phyloP scores from a whole-genome alignment of 2,888 invertebrate species.

The Exocentrus adspersus region DNA sequence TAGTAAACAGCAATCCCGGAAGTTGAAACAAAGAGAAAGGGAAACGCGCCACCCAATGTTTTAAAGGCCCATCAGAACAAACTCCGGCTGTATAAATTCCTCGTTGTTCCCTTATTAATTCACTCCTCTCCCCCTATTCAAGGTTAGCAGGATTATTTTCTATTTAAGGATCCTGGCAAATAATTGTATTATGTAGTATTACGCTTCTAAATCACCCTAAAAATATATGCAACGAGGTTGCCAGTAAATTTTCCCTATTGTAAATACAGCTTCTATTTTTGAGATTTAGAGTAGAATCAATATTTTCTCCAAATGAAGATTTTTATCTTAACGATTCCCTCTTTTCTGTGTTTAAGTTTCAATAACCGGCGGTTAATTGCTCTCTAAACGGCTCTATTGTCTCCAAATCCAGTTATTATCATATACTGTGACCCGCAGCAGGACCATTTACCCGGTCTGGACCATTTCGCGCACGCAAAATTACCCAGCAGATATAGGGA shows the following conservation, averaged over 20 bases:
- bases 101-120: constrained; percentile 18
- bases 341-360: not conserved
- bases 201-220: not conserved
- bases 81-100: constrained; percentile 3
- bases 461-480: not conserved
- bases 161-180: constrained; percentile 5
- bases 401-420: constrained; percentile 16
- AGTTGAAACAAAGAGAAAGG: constrained; percentile 6
- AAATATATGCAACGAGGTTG: not conserved
- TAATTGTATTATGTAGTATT: constrained; percentile 9
- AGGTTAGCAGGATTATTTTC: constrained; percentile 9
- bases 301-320: not conserved
- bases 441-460: not conserved
- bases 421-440: constrained; percentile 14
- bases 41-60: constrained; percentile 14
- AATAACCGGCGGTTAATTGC: not conserved
- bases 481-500: constrained; percentile 1
- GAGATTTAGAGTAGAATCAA: too few species aligned
- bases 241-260: not conserved
- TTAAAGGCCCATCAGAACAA: constrained; percentile 18
- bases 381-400: constrained; percentile 7
- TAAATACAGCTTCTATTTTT: not conserved
- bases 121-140: constrained; percentile 18
- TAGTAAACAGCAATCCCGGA: constrained; percentile 1
- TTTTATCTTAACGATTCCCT: too few species aligned